A percentile compares a stretch with the other conserved stretches of the same genome.
These are phyloP conservation scores for Gasterosteus aculeatus DNA, from an alignment of 2,113 vertebrate genomes.

Conservation along the genomic window DNA sequence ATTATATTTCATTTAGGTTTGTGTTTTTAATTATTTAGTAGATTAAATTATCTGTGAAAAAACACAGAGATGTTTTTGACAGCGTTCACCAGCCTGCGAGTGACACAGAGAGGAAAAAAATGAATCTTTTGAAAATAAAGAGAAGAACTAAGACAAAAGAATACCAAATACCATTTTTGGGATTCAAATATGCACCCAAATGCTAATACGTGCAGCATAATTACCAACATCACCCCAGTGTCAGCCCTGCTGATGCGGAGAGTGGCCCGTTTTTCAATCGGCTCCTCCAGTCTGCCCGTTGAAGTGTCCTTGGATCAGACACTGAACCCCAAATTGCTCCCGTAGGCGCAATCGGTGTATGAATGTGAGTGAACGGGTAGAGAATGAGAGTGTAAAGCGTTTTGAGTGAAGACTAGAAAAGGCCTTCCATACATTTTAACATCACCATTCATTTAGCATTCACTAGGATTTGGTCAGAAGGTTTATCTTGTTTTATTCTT, in stretches of 20 bases:
- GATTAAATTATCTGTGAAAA: neutral
- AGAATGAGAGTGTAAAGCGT: neutral
- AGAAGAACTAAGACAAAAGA: neutral
- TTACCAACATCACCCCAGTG: neutral
- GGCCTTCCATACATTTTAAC: neutral
- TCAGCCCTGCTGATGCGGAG: neutral
- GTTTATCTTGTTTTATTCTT: slow-evolving; percentile 8
- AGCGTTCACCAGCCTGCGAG: neutral
- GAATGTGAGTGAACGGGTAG: neutral
- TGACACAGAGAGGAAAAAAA: neutral
- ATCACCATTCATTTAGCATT: neutral
- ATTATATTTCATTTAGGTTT: neutral
- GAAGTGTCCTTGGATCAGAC: neutral
- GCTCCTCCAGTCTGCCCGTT: neutral
- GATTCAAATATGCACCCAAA: neutral
- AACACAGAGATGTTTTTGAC: neutral
- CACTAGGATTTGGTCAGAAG: neutral
- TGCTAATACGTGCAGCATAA: neutral
- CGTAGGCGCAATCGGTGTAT: neutral
- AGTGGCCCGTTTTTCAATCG: neutral
- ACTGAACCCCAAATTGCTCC: neutral
- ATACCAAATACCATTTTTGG: too few relatives aligned
- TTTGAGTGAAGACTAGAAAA: neutral
- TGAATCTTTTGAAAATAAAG: neutral
- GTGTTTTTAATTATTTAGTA: neutral